Base-by-base conservation (phyloP, 2,113 vertebrate species). In the Neotragus pygmaeus region DNA sequence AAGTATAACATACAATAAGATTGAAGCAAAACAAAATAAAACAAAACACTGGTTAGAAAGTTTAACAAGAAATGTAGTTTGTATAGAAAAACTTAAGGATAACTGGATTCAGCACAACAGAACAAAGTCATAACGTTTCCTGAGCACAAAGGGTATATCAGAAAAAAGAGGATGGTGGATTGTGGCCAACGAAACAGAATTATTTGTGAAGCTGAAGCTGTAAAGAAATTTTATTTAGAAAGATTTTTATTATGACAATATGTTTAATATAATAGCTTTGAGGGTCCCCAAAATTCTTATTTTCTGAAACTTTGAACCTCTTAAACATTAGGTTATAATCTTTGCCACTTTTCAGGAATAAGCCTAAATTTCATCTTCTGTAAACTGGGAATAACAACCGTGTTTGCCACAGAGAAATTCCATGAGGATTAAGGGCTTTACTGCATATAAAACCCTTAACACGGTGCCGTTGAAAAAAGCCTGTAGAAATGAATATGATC, bases 181-280 rank as follows among this genome's bases (percentile, higher is more conserved):
- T 94, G 78, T 58, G 55, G 10, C 6, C 53, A 88, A 77, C 62
- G 58, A 95, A 91, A 28, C n/a, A 28, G 17, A 91, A 60, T 92
- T 89, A 53, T 64, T 89, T 96, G 45, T 82, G 49, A 97, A 95
- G 16, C 2, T 30, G 30, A 94, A 85, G 2, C 7, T 39, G 73
- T 49, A 85, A 87, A 91, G 17, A 88, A n/a, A 75, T 88, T 73
- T 92, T 75, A 86, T 92, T 91, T 92, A 30, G 30, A 89, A 64
- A 96, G 6, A 45, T 87, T 91, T 90, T 92, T 73, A 94, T 81
- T 81, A 82, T 78, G 90, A 51, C 17, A 93, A 53, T 90, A 75
- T 53, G 36, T 82, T 96, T 87, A 86, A 90, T 84, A 33, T 78
- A 96, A 30, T 94, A 92, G 77, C 19, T 90, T 73, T 47, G 11